Evolutionary conservation across 2,113 vertebrate species (phyloP).

Genomic region (Macquaria australasica): DNA sequence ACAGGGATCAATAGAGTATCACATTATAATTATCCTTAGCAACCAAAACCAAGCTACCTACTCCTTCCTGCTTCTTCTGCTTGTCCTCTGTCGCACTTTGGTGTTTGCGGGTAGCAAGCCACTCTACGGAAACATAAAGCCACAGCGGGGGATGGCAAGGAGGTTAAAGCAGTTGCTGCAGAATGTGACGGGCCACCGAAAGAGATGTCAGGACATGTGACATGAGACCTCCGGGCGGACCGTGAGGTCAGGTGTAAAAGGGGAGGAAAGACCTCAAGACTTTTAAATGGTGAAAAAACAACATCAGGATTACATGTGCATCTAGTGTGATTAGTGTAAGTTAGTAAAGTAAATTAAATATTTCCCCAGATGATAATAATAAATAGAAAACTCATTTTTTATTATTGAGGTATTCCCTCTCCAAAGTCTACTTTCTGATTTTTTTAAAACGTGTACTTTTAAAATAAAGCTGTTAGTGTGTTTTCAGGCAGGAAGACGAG

Average conservation of each 20-base stretch:
- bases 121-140: slow-evolving; percentile 36
- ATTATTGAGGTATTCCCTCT: neutral
- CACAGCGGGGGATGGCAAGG: neutral
- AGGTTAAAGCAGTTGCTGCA: slow-evolving; percentile 29
- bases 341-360: neutral
- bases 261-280: neutral
- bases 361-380: neutral
- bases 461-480: neutral
- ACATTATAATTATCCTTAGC: slow-evolving; percentile 44
- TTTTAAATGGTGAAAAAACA: neutral
- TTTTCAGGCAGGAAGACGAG: neutral
- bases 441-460: neutral
- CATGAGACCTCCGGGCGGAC: slow-evolving; percentile 3
- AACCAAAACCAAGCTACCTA: slow-evolving; percentile 24
- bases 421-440: neutral
- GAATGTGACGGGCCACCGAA: slow-evolving; percentile 47
- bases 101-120: slow-evolving; percentile 27
- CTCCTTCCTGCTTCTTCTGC: neutral
- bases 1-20: slow-evolving; percentile 61
- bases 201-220: slow-evolving; percentile 39
- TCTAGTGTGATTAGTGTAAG: neutral
- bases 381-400: neutral
- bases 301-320: neutral
- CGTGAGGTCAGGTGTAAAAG: neutral
- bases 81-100: slow-evolving; percentile 18